These are phyloP conservation scores for Anser cygnoides DNA, from an alignment of 2,113 vertebrate species.

Conservation along the genomic window DNA sequence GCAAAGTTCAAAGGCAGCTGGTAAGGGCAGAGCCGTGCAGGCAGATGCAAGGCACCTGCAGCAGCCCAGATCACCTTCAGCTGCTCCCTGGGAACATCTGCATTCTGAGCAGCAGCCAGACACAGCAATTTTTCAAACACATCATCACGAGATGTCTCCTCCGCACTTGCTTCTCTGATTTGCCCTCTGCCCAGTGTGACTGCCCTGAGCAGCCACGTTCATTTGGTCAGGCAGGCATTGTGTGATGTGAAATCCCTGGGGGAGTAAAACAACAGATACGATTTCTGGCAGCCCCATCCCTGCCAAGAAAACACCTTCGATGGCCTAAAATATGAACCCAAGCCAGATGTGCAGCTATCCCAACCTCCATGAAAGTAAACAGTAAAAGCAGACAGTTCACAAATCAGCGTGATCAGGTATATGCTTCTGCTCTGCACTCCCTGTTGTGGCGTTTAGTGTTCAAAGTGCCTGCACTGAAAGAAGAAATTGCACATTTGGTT, in stretches of 20 bases:
- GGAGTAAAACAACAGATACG: neutral
- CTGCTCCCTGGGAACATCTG: neutral
- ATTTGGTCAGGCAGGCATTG: neutral
- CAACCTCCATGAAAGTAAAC: neutral
- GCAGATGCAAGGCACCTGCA: neutral
- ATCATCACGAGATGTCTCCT: neutral
- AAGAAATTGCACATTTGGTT: neutral
- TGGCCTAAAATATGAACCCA: neutral
- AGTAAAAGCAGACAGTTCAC: neutral
- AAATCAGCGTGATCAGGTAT: neutral
- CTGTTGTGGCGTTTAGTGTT: neutral
- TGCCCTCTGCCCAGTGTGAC: neutral
- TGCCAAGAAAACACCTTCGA: slow-evolving; percentile 3
- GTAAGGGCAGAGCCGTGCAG: neutral
- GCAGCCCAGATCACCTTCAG: neutral
- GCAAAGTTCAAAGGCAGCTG: neutral
- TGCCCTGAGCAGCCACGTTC: neutral
- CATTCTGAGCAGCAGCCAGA: neutral
- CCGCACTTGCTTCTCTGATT: neutral
- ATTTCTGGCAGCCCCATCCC: slow-evolving; percentile 23
- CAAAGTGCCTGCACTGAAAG: neutral
- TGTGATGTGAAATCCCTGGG: slow-evolving; percentile 6
- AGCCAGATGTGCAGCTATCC: neutral
- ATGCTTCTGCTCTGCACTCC: accelerated
- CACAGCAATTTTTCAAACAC: neutral